phyloP scores from a whole-genome alignment of 2,113 vertebrate genomes.

The Oriolus oriolus region DNA sequence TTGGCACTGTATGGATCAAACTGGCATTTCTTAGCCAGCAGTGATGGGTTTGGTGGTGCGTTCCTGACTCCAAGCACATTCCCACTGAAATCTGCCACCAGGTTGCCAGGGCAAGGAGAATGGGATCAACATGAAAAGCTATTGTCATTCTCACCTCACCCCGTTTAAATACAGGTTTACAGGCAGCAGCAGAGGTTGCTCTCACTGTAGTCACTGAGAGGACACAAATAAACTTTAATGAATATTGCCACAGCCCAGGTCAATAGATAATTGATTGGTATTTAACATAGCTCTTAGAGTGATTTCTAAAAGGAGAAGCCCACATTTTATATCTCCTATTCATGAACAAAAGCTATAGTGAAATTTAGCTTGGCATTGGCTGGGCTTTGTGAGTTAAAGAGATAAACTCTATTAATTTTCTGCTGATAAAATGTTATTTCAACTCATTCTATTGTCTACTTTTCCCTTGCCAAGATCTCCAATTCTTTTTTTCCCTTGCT shows the following conservation, averaged over 20 bases:
- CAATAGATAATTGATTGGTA: slow-evolving; percentile 3
- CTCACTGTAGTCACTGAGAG: neutral
- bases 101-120: neutral
- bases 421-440: slow-evolving; percentile 64
- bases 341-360: neutral
- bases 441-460: slow-evolving; percentile 51
- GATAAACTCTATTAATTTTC: slow-evolving; percentile 60
- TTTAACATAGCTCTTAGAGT: slow-evolving; percentile 35
- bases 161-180: slow-evolving; percentile 32
- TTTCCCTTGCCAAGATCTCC: slow-evolving; percentile 23
- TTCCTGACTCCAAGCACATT: neutral
- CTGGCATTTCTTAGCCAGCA: neutral
- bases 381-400: slow-evolving; percentile 26
- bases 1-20: neutral
- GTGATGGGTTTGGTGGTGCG: neutral
- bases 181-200: neutral
- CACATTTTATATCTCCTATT: neutral
- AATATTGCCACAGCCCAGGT: slow-evolving; percentile 1
- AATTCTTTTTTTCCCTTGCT: slow-evolving; percentile 16
- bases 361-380: slow-evolving; percentile 35
- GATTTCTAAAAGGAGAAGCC: slow-evolving; percentile 23
- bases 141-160: slow-evolving; percentile 16
- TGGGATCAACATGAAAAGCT: neutral
- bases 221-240: slow-evolving; percentile 22
- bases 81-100: neutral